Evolutionary conservation across 1,140 invertebrate genomes (phyloP).

Genomic region (Ceratosolen solmsi): DNA sequence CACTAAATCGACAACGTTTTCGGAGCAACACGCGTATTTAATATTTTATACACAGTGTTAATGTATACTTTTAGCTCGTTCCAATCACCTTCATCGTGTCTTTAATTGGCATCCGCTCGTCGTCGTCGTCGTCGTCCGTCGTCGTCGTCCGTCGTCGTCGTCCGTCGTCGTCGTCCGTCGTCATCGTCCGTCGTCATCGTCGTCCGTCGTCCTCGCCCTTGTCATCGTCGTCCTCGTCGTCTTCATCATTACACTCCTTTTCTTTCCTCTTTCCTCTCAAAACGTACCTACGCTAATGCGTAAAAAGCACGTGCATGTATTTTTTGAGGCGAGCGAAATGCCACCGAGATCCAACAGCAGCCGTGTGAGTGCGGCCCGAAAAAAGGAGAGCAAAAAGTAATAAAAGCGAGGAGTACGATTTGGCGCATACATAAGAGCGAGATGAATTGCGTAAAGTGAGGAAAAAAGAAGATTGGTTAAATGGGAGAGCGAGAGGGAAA

Average conservation of each 20-base stretch:
- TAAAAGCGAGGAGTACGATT: not conserved
- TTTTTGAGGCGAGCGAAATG: slow-evolving; percentile 31
- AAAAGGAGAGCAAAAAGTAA: slow-evolving; percentile 1
- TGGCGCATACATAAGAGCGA: not conserved
- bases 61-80: slow-evolving; percentile 2
- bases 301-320: slow-evolving; percentile 39
- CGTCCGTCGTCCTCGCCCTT: not conserved
- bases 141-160: not conserved
- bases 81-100: slow-evolving; percentile 27
- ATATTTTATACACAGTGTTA: slow-evolving; percentile 14
- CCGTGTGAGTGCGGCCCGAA: not conserved
- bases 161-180: not conserved
- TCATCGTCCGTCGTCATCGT: not conserved
- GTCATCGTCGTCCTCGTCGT: not conserved
- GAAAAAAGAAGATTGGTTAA: not conserved
- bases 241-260: not conserved
- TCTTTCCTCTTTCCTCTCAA: slow-evolving; percentile 13
- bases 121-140: not conserved
- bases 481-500: slow-evolving; percentile 5
- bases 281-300: slow-evolving; percentile 38
- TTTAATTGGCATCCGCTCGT: slow-evolving; percentile 22
- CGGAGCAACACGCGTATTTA: not conserved
- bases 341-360: slow-evolving; percentile 32
- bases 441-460: not conserved
- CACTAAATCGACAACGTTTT: not conserved